Base-by-base conservation (phyloP, 2,113 vertebrate genomes). In the Otocyon megalotis region DNA sequence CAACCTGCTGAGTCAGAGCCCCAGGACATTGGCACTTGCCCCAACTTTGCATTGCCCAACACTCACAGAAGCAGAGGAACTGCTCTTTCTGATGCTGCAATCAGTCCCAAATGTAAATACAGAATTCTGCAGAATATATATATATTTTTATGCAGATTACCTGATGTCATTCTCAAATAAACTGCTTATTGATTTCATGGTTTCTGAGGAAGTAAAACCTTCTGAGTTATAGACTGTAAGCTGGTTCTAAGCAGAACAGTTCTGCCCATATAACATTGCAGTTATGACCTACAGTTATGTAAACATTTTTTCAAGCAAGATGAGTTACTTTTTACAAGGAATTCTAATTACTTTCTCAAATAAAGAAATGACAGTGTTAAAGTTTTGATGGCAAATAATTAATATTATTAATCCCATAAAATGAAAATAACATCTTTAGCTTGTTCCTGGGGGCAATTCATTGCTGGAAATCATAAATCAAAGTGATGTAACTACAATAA, bases 31-130 rank as follows among this genome's bases (percentile, higher is more conserved):
- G 32, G 54, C 28, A 48, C 32, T 19, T 69, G 50, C 50, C 11
- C 28, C 74, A 76, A n/a, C 89, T 77, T n/a, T 77, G 17, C 35
- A 82, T 87, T 97, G 90, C 90, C 30, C 74, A 97, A 90, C 30
- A 9, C 35, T 79, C 35, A 14, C 54, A 76, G 30, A 93, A 22
- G 13, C 60, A 88, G 12, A 56, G 92, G 85, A 85, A 80, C 63
- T 12, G 35, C 15, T 93, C 56, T 8, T 95, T 37, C n/a, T 56
- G n/a, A 69, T 84, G 65, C 10, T 90, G 50, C 67, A 82, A 63
- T 69, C 72, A 50, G 32, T 50, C 43, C 32, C 65, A 67, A 32
- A 62, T 37, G 5, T 62, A 62, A 62, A 43, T 43, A 43, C 37
- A 43, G 37, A 43, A 43, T 43, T 43, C 37, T 43, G 37, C 89